A percentile compares a stretch with the other conserved stretches of the same genome.
phyloP scores from a whole-genome alignment of 2,888 invertebrate genomes.

The Limnephilus lunatus region DNA sequence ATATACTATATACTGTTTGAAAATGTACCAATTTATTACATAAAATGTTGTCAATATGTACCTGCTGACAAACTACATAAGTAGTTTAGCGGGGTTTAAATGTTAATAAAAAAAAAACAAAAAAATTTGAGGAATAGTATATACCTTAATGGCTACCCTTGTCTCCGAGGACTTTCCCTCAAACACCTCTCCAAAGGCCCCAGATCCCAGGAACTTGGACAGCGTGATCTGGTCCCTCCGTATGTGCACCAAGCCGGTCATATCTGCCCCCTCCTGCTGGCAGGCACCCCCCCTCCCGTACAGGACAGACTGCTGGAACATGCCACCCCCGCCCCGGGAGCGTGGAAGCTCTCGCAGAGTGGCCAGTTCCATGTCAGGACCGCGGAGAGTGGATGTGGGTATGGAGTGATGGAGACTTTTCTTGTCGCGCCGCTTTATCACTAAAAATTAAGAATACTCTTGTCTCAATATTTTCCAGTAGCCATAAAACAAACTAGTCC shows the following conservation, averaged over 20 bases:
- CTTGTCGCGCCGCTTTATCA: slow-evolving; percentile 85
- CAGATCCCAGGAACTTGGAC: slow-evolving; percentile 93
- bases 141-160: slow-evolving; percentile 94
- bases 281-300: slow-evolving; percentile 78
- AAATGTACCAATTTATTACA: too few relatives aligned
- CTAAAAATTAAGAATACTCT: slow-evolving; percentile 71
- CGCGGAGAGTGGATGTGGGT: slow-evolving; percentile 72
- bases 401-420: slow-evolving; percentile 78
- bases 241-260: slow-evolving; percentile 90
- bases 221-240: slow-evolving; percentile 90
- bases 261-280: slow-evolving; percentile 79
- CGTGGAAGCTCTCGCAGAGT: slow-evolving; percentile 89
- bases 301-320: slow-evolving; percentile 87
- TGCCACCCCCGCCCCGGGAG: slow-evolving; percentile 70
- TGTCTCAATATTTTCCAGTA: too few relatives aligned
- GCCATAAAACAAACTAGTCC: too few relatives aligned
- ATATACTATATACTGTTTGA: too few relatives aligned
- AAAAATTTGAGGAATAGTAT: not conserved
- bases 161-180: slow-evolving; percentile 89
- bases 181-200: slow-evolving; percentile 98
- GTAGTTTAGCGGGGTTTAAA: too few relatives aligned
- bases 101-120: too few relatives aligned
- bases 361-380: slow-evolving; percentile 90
- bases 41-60: too few relatives aligned
- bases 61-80: too few relatives aligned